Base-by-base conservation (phyloP, 1,140 invertebrate genomes). In the Trichonephila clavipes region DNA sequence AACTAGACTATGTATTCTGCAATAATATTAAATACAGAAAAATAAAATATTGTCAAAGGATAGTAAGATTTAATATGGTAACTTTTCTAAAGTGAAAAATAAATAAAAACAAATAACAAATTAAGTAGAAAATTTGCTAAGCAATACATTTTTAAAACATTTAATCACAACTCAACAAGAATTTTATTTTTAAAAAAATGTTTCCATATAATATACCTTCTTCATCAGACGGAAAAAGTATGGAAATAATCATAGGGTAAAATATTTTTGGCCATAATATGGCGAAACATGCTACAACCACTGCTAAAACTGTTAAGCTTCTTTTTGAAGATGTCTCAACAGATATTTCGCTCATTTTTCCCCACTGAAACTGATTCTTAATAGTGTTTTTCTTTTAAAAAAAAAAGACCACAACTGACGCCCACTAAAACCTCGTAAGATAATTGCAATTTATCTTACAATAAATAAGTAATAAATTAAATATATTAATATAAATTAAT, bases 261-360 rank as follows among this genome's bases (percentile, higher is more conserved):
- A 99, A 98, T 95, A 99, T 97, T 96, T 98, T 98, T 92, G 98
- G 98, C 98, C 98, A 99, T 92, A 99, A 96, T 94, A 99, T 97
- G 93, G 98, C 98, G 96, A 99, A 99, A 97, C 98, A 99, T 88
- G 98, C 98, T 93, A 98, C 97, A 95, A 99, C 98, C 95, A 98
- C 97, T 90, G 98, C 97, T 95, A 99, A 96, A 95, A 98, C 97
- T 94, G 98, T 96, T 95, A 98, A 97, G 87, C 98, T 98, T 96
- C 98, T 98, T 95, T 89, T 94, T 10, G 88, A 90, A 14, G 34
- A 34, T 6, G 40, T 51, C 62, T 92, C 81, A 14, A 86, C 69
- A 12, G 88, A 12, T 58, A 28, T 34, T 16, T 64, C 61, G 14
- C 24, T 34, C 61, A 40, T 62, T 40, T 88, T 64, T 40, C 77